phyloP scores from a whole-genome alignment of 2,797 vertebrate genomes.

The Borostomias antarcticus region DNA sequence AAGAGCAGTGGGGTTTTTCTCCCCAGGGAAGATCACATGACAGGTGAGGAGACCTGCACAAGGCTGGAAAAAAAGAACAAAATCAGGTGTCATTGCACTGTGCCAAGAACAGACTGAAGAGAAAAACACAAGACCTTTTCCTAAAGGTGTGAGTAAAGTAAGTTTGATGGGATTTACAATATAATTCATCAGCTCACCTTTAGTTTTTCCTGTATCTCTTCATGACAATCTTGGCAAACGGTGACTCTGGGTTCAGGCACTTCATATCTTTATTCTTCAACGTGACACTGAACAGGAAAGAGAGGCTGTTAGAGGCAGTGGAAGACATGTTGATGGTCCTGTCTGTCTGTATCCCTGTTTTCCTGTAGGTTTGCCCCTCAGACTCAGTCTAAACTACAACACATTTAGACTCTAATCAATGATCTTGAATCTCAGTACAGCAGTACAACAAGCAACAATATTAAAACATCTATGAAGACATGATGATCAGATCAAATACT shows the following conservation, averaged over 20 bases:
- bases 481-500: slow-evolving; percentile 9
- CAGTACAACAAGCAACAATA: no score
- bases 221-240: neutral
- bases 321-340: neutral
- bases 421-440: no score
- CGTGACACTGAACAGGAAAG: neutral
- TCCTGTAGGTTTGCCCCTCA: neutral
- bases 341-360: neutral
- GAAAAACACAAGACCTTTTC: neutral
- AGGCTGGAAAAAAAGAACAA: no score
- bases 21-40: no score
- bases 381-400: neutral
- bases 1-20: no score
- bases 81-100: no score
- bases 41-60: no score
- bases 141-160: neutral
- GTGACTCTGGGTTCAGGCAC: neutral
- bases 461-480: no score
- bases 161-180: neutral
- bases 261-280: neutral
- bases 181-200: no score
- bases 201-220: no score
- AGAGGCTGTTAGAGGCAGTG: neutral
- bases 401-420: neutral
- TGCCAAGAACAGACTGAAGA: neutral